Base-by-base conservation (phyloP, 1,140 invertebrate species). In the Hypothenemus hampei region DNA sequence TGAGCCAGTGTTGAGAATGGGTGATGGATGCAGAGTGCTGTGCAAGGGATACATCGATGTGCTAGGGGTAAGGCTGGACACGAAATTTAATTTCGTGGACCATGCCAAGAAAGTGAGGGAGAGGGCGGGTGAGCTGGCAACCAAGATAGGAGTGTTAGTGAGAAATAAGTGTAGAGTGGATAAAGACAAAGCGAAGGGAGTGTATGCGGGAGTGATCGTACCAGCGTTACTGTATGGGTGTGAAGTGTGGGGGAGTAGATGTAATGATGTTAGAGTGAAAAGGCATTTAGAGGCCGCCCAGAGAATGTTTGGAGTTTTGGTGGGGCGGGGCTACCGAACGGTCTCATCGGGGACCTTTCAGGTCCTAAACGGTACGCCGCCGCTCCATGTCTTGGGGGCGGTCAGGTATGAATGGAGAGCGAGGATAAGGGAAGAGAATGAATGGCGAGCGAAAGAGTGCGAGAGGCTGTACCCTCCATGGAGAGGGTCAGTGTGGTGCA, bases 41-140 rank as follows among this genome's bases (percentile, higher is more conserved):
- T n/a, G n/a, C n/a, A n/a, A n/a, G n/a, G n/a, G n/a, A n/a, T n/a
- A n/a, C n/a, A n/a, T n/a, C n/a, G n/a, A n/a, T n/a, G n/a, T n/a
- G n/a, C 36, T 63, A 15, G 56, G 59, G 21, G 10, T 63, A 10
- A 57, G 23, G 4, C 33, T 63, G 0, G 59, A 64, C 22, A 41
- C 35, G 11, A 39, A 36, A 18, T 19, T 58, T 4, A n/a, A 19
- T 4, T 63, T 36, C 18, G 1, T 55, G 8, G 53, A 61, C 4
- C 59, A 63, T 44, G 16, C 50, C 3, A 51, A 40, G 46, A 29
- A 37, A n/a, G 45, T 51, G 6, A 45, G 37, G 13, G 13, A 16
- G n/a, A 55, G 58, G 35, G 23, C 31, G 4, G 8, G 3, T 13
- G 33, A 11, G n/a, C 15, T 40, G 21, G 47, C 41, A 3, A 16